Evolutionary conservation across 2,113 vertebrate genomes (phyloP).

Genomic region (Uria aalge): DNA sequence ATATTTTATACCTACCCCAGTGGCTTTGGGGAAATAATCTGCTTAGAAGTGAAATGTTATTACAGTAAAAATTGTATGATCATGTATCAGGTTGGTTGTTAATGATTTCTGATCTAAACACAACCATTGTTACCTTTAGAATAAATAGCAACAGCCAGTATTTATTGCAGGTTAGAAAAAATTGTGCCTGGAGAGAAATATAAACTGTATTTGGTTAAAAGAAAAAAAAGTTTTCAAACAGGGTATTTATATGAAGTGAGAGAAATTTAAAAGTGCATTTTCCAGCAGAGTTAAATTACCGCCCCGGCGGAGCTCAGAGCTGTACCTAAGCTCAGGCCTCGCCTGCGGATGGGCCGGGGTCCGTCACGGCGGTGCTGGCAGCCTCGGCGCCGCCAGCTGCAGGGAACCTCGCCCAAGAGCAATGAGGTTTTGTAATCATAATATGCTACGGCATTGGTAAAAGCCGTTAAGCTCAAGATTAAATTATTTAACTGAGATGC

Average conservation of each 20-base stretch:
- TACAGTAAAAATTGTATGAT: neutral
- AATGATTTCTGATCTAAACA: neutral
- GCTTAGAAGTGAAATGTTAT: neutral
- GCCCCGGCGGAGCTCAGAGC: neutral
- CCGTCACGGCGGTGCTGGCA: fast-evolving
- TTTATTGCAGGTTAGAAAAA: neutral
- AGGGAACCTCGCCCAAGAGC: neutral
- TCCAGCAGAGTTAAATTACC: neutral
- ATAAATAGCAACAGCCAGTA: neutral
- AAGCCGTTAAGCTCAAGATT: neutral
- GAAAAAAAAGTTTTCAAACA: neutral
- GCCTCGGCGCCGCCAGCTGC: fast-evolving
- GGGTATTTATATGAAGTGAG: neutral
- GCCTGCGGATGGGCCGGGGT: fast-evolving
- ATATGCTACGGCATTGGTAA: neutral
- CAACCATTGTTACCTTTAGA: neutral
- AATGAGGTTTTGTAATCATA: neutral
- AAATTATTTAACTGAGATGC: neutral
- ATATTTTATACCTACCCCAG: fast-evolving
- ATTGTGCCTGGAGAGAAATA: neutral
- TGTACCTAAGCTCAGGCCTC: neutral
- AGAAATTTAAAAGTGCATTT: neutral
- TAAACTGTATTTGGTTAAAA: neutral
- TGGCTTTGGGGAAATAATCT: neutral
- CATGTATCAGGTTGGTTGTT: neutral